Percentiles rank a stretch among this genome's conserved stretches.
Conservation (phyloP, 2,797 vertebrate species). For the Morus bassanus region DNA sequence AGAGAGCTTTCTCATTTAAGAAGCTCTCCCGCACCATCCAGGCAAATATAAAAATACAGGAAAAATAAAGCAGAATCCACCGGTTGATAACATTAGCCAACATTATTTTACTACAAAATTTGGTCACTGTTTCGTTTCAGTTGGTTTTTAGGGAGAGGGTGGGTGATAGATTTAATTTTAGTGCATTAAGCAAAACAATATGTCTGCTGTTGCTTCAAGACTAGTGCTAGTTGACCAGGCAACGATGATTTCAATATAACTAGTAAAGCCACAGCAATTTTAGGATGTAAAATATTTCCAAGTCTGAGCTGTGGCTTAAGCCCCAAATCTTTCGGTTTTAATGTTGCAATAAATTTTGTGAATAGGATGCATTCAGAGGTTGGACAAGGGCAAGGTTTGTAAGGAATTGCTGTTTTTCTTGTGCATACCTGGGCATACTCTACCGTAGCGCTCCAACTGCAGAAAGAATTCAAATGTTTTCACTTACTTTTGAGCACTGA, state of each 20-base stretch:
- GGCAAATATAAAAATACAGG: neutral
- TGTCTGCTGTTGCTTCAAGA: neutral
- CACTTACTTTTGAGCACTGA: neutral
- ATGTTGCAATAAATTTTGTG: neutral
- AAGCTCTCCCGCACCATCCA: neutral
- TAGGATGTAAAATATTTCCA: neutral
- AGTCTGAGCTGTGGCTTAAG: neutral
- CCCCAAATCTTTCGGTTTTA: neutral
- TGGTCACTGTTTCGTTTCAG: neutral
- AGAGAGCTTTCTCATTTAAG: neutral
- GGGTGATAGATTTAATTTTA: neutral
- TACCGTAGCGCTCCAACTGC: neutral
- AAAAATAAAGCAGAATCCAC: neutral
- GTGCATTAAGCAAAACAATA: neutral
- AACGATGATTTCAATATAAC: neutral
- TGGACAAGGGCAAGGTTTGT: neutral
- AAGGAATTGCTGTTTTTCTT: neutral
- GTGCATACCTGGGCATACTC: neutral
- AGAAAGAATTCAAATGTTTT: neutral
- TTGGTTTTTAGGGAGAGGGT: neutral
- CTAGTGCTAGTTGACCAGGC: neutral
- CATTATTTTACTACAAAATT: neutral
- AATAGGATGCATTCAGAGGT: constrained; percentile 3
- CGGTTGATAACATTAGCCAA: neutral
- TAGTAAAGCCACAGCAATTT: neutral